Evolutionary conservation across 2,113 vertebrate genomes (phyloP), one percentile per base, ranked within the genome.

Genomic region (Carassius gibelio): DNA sequence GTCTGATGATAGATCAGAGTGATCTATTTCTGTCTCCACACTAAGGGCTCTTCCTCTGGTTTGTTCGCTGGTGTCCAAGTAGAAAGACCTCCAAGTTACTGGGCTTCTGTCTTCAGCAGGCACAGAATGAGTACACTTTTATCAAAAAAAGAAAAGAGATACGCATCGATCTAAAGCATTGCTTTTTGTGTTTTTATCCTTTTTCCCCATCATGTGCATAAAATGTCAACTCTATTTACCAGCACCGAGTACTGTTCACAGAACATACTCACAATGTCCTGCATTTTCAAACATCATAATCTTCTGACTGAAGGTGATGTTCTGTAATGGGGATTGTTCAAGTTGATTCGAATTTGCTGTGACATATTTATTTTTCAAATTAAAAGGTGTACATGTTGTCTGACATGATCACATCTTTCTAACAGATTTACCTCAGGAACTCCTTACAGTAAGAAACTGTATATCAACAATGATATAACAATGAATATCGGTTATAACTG

Each of bases 31-130:
- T 71, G 61, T 34, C 21, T 26, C 23, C 55, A 14, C 75, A 59
- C 23, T 23, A 85, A 87, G 83, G 75, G 52, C 86, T 72, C 34
- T 75, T 61, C 34, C n/a, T 45, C 6, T 42, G 75, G n/a, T 68
- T n/a, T 75, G 4, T 36, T 59, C n/a, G 7, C 30, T 55, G 21
- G 55, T 50, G 55, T 69, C 23, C 5, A 36, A 15, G 38, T 45
- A 26, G 59, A 48, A 78, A 23, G 83, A 84, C 13, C 7, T 36
- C 19, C 11, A 61, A 59, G 30, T 80, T 45, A 19, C 8, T 36
- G 11, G 34, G 66, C 19, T 69, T 38, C 36, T 50, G 15, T 52
- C 4, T 34, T 30, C 26, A 64, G 36, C 3, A 5, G 19, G 21
- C 21, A 45, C 21, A 74, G 38, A 74, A 48, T 7, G 71, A 74